phyloP scores from a whole-genome alignment of 2,888 invertebrate species.

The Agrotis puta region DNA sequence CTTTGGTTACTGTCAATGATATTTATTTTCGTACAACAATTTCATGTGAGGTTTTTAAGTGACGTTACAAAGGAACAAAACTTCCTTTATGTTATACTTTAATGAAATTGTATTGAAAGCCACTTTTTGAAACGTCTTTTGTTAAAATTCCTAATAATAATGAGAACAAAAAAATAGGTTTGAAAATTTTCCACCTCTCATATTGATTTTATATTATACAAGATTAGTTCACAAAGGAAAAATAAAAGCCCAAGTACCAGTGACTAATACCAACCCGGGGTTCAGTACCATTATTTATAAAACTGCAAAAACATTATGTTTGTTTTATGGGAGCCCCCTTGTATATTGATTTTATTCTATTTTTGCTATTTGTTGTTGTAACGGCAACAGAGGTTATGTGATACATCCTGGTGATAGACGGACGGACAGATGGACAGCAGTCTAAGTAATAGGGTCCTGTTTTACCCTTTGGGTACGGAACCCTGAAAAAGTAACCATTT shows the following conservation, averaged over 20 bases:
- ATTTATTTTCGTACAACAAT: conserved; percentile 12
- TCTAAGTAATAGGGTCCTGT: too few relatives aligned
- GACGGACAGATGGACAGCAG: too few relatives aligned
- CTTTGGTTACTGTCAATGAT: conserved; percentile 6
- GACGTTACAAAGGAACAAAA: conserved; percentile 2
- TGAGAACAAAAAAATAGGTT: background rate
- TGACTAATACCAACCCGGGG: too few relatives aligned
- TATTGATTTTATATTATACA: background rate
- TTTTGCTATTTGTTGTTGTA: too few relatives aligned
- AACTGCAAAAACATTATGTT: too few relatives aligned
- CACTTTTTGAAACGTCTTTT: background rate
- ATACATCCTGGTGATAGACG: too few relatives aligned
- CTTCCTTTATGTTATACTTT: background rate
- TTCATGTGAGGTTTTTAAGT: conserved; percentile 21
- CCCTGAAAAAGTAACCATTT: background rate
- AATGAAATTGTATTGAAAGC: background rate
- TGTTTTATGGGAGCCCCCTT: too few relatives aligned
- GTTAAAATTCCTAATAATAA: background rate
- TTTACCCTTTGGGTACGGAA: too few relatives aligned
- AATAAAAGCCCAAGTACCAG: background rate
- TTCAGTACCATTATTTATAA: too few relatives aligned
- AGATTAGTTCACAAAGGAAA: background rate
- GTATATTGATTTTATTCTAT: too few relatives aligned
- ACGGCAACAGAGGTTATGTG: too few relatives aligned
- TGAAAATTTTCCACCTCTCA: too few relatives aligned